A percentile compares a stretch with the other conserved stretches of the same genome.
Evolutionary conservation across 2,797 vertebrate genomes (phyloP).

Genomic region (Clamator glandarius): DNA sequence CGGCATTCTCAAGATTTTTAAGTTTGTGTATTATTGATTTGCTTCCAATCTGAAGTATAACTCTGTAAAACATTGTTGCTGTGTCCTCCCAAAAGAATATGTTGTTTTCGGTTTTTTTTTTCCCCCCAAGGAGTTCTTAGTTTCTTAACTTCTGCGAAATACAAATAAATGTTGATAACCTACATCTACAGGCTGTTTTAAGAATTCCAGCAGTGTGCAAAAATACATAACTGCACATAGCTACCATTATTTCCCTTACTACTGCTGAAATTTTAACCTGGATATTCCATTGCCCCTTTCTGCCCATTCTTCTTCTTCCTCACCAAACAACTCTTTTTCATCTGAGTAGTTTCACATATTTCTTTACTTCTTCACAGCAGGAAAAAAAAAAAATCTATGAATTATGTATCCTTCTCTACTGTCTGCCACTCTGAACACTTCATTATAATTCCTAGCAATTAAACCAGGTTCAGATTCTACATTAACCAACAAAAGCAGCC

Average conservation of each 20-base stretch:
- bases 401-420: background rate
- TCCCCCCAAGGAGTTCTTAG: background rate
- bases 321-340: background rate
- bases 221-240: background rate
- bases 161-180: background rate
- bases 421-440: background rate
- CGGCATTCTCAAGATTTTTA: background rate
- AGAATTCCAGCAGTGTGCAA: background rate
- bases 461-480: background rate
- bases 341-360: background rate
- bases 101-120: too few relatives aligned
- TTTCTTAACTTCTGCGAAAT: background rate
- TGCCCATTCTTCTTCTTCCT: background rate
- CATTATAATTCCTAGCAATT: background rate
- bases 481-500: slow-evolving; percentile 3
- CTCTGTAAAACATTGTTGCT: background rate
- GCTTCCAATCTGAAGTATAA: background rate
- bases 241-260: background rate
- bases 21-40: background rate
- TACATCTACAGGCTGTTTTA: background rate
- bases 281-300: background rate
- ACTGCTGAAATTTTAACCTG: background rate
- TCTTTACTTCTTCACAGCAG: background rate
- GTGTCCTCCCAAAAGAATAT: rapidly evolving
- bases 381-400: background rate